Conservation (phyloP, 2,113 vertebrate genomes). For the Leiothrix lutea region DNA sequence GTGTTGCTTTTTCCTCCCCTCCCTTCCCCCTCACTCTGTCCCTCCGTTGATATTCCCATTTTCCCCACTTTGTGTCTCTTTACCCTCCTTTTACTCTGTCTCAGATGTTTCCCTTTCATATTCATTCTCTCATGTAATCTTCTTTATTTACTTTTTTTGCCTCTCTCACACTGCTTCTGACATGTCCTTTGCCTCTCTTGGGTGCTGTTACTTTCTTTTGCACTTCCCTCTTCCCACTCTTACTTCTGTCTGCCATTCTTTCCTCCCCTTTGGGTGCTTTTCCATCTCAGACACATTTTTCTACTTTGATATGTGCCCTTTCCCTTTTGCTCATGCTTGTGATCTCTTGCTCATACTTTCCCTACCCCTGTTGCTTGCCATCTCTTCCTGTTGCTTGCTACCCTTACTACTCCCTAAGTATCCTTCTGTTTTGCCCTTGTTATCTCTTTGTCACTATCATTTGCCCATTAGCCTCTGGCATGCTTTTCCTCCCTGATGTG, state of each 20-base stretch:
- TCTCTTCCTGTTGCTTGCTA: not conserved
- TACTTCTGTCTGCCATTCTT: not conserved
- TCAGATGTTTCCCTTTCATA: not conserved
- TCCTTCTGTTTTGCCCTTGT: not conserved
- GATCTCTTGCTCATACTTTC: not conserved
- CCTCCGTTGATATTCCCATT: not conserved
- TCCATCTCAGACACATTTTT: not conserved
- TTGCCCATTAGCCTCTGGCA: not conserved
- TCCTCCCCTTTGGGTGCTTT: not conserved
- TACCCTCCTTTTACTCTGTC: not conserved
- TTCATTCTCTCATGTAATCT: not conserved
- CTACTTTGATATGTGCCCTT: not conserved
- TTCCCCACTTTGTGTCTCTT: not conserved
- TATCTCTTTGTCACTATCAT: not conserved
- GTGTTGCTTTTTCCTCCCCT: not conserved
- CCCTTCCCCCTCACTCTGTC: not conserved
- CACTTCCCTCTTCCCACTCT: not conserved
- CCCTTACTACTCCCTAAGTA: not conserved
- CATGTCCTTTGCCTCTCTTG: not conserved
- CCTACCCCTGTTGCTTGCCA: not conserved
- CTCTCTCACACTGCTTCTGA: not conserved
- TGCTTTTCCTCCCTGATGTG: not conserved
- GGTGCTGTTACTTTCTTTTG: not conserved
- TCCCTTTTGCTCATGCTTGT: not conserved
- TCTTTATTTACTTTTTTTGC: not conserved